Percentiles rank a stretch among this genome's conserved stretches.
Conservation (phyloP, 2,113 vertebrate species). For the Morone saxatilis region DNA sequence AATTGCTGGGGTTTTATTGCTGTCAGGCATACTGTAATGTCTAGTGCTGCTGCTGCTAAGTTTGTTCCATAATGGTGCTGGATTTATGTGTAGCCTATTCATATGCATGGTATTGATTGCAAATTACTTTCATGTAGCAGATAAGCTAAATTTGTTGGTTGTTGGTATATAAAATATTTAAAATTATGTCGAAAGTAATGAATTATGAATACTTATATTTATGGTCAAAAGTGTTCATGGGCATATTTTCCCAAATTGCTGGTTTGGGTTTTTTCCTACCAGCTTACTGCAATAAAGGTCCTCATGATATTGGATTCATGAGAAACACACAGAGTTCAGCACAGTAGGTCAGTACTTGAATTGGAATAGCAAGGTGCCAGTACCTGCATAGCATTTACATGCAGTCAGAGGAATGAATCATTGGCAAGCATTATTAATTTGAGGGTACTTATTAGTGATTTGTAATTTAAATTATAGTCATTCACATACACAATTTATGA, state of each 20-base stretch:
- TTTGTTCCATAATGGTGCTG: slow-evolving; percentile 20
- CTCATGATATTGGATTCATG: neutral
- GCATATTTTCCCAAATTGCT: neutral
- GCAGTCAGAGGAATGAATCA: neutral
- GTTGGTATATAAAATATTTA: neutral
- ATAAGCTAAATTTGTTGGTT: slow-evolving; percentile 6
- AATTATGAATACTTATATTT: slow-evolving; percentile 19
- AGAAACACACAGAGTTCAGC: neutral
- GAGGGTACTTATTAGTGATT: too few species aligned
- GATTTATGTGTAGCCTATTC: slow-evolving; percentile 19
- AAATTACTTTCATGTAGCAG: slow-evolving; percentile 19
- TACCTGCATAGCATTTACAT: too few species aligned
- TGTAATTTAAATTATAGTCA: too few species aligned
- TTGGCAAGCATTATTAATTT: too few species aligned
- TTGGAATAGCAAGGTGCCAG: neutral
- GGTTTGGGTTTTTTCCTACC: neutral
- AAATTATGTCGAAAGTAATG: neutral
- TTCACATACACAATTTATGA: too few species aligned
- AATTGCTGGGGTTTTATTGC: slow-evolving; percentile 19
- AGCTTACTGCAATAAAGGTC: neutral
- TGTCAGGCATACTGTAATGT: neutral
- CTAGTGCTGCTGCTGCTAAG: neutral
- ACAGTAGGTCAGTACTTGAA: neutral
- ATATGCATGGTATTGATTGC: slow-evolving; percentile 29
- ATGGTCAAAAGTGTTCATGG: too few species aligned